These are phyloP conservation scores for Cotesia vestalis DNA, from an alignment of 1,140 invertebrate genomes.

Conservation along the genomic window DNA sequence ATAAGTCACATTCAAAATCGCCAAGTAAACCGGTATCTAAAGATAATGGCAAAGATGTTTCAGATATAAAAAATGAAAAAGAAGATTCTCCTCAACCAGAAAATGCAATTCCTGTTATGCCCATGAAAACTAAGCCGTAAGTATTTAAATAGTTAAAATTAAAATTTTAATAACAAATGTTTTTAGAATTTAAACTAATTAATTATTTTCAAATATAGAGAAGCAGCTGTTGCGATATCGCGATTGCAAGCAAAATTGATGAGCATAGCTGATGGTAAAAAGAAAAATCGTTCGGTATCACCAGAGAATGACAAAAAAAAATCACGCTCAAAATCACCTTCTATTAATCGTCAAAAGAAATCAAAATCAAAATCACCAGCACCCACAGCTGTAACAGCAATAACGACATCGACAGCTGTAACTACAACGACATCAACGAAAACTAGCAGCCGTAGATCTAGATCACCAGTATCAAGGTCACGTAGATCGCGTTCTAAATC, in stretches of 20 bases:
- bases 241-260: constrained; percentile 70
- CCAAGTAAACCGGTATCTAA: constrained; percentile 58
- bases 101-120: constrained; percentile 59
- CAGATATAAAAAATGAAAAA: constrained; percentile 57
- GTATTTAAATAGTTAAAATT: constrained; percentile 31
- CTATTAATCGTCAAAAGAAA: constrained; percentile 46
- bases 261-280: constrained; percentile 68
- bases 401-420: no score
- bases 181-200: constrained; percentile 16
- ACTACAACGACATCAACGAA: no score
- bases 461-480: constrained; percentile 51
- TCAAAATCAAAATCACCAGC: constrained; percentile 58
- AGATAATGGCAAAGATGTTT: constrained; percentile 56
- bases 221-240: constrained; percentile 67
- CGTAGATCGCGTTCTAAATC: constrained; percentile 54
- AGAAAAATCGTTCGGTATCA: constrained; percentile 62
- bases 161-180: constrained; percentile 18
- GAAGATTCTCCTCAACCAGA: constrained; percentile 61
- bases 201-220: constrained; percentile 49
- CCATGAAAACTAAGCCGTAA: constrained; percentile 64
- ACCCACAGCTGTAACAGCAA: constrained; percentile 4
- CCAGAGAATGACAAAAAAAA: constrained; percentile 54
- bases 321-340: constrained; percentile 56
- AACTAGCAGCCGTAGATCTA: constrained; percentile 52
- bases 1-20: constrained; percentile 59